Base-by-base conservation (phyloP, 37 sponge, comb jelly and placozoan species). In the Chondrosia reniformis region DNA sequence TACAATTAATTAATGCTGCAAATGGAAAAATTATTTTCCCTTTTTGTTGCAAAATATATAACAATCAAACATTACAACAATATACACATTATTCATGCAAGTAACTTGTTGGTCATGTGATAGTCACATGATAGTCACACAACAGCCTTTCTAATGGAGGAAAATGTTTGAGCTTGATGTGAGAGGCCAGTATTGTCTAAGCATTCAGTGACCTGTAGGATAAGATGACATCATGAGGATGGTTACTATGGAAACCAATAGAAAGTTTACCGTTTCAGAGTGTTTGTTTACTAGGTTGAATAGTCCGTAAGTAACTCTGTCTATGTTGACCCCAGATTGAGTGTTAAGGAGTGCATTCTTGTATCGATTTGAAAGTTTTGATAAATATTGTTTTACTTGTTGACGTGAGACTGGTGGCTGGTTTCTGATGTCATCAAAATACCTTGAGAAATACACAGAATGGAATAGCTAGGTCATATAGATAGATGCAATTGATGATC, bases 221-320 rank as follows among this genome's bases (percentile, higher is more conserved):
- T 17, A 66, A 37, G 67, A 66, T 37, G 39, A n/a, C n/a, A n/a
- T n/a, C n/a, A n/a, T n/a, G n/a, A n/a, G n/a, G n/a, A n/a, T n/a
- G n/a, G n/a, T n/a, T n/a, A n/a, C n/a, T n/a, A n/a, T n/a, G n/a
- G n/a, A n/a, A n/a, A n/a, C n/a, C n/a, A n/a, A n/a, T n/a, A n/a
- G n/a, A n/a, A n/a, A n/a, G n/a, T n/a, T n/a, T 62, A 69, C 72
- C 72, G 39, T 44, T 13, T 39, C 72, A 34, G 72, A 69, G 9
- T 69, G 24, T 40, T 34, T 31, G 1, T 24, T 17, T 25, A 40
- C 36, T 1, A 2, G 22, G 4, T 39, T 44, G 42, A 69, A 39
- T 24, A 69, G 72, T 3, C 43, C 43, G 22, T 69, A 69, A 1
- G 42, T 21, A 10, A 69, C 72, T 2, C 72, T 37, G 21, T 40